phyloP scores from a whole-genome alignment of 2,113 vertebrate genomes.

The Papio anubis region DNA sequence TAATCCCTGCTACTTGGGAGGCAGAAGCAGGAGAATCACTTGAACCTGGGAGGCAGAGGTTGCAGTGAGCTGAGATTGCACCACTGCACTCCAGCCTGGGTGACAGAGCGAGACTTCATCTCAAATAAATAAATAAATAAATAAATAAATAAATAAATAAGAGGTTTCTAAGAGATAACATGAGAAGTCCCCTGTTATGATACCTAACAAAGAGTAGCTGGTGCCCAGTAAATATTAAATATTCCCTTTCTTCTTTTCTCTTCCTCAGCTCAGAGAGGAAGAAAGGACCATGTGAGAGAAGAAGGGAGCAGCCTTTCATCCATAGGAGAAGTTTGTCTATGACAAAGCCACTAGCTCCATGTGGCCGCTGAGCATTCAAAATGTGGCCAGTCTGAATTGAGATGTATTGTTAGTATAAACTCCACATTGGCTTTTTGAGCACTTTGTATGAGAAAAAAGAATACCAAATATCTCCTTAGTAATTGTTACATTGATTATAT shows the following conservation, averaged over 20 bases:
- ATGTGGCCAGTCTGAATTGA: background rate
- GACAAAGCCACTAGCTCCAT: background rate
- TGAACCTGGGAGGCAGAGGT: no score
- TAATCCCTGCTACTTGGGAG: no score
- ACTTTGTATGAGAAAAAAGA: background rate
- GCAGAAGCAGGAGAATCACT: no score
- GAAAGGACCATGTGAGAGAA: background rate
- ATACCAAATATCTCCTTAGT: background rate
- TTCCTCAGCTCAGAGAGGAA: background rate
- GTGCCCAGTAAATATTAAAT: background rate
- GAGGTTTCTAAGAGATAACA: background rate
- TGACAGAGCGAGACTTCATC: no score
- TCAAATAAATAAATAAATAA: background rate
- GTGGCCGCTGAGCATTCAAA: background rate
- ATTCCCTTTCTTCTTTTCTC: background rate
- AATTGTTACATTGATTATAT: background rate
- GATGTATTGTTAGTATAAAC: background rate
- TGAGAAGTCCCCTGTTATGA: background rate
- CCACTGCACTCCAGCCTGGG: no score
- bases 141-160: background rate
- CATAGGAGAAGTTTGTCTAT: background rate
- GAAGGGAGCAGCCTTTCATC: background rate
- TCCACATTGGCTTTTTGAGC: background rate
- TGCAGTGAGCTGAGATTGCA: no score
- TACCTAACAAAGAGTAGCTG: background rate